A percentile compares a stretch with the other conserved stretches of the same genome.
Evolutionary conservation across 64 coral and sea anemone species (phyloP).

Genomic region (Astreopora myriophthalma): DNA sequence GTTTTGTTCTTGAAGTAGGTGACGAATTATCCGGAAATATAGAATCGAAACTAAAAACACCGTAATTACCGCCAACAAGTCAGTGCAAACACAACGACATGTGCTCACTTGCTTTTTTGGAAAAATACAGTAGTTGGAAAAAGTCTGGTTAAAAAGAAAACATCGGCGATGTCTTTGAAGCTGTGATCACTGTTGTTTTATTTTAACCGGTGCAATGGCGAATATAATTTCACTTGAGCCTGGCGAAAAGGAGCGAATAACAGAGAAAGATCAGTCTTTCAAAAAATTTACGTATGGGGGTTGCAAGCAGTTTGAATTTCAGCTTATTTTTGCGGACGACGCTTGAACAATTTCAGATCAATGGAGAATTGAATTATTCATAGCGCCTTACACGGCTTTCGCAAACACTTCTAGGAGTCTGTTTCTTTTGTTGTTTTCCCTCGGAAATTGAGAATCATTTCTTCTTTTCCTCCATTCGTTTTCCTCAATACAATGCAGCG

Average conservation of each 20-base stretch:
- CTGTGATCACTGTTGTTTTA: background rate
- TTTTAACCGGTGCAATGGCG: background rate
- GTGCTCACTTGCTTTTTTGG: constrained; percentile 33
- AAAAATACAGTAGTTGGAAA: background rate
- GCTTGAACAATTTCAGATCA: background rate
- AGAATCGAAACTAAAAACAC: constrained; percentile 63
- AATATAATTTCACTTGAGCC: background rate
- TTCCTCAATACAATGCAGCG: background rate
- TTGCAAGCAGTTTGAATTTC: background rate
- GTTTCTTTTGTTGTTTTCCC: constrained; percentile 3
- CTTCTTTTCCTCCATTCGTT: background rate
- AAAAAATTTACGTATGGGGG: background rate
- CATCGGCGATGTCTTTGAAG: constrained; percentile 34
- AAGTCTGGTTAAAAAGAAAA: background rate
- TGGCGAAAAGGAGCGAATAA: background rate
- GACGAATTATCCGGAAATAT: constrained; percentile 87
- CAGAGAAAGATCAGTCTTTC: background rate
- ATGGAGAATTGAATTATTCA: constrained; percentile 26
- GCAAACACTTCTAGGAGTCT: background rate
- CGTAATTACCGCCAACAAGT: constrained; percentile 42
- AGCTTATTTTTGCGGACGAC: background rate
- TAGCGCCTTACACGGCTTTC: background rate
- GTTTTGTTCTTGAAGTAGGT: constrained; percentile 73
- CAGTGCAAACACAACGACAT: constrained; percentile 4
- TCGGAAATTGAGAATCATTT: background rate